Evolutionary conservation across 1,140 invertebrate genomes (phyloP).

Genomic region (Pentalonia nigronervosa): DNA sequence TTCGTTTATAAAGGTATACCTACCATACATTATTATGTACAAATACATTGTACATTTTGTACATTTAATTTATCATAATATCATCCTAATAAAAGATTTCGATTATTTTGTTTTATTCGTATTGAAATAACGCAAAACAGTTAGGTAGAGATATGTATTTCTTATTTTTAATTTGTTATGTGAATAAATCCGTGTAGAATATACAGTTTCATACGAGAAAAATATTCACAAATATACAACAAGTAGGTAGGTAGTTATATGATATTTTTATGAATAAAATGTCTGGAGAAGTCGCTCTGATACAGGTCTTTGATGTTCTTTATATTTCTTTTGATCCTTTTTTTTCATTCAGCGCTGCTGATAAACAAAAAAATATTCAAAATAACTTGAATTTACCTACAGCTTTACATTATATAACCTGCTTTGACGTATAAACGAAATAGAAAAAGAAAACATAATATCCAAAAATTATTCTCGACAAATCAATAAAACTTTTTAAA

Average conservation of each 20-base stretch:
- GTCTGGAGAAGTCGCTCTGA: not conserved
- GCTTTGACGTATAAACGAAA: not conserved
- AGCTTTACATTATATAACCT: not conserved
- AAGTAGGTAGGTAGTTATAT: not conserved
- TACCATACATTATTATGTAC: too few relatives aligned
- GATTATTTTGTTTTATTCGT: not conserved
- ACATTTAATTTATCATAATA: too few relatives aligned
- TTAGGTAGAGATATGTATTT: not conserved
- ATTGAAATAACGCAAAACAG: not conserved
- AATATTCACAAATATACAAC: not conserved
- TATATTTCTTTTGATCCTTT: not conserved
- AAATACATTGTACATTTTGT: too few relatives aligned
- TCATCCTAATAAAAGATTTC: not conserved
- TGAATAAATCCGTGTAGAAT: not conserved
- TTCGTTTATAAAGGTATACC: too few relatives aligned
- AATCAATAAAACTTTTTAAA: not conserved
- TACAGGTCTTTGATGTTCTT: not conserved
- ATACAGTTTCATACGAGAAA: not conserved
- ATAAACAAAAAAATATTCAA: not conserved
- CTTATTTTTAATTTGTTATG: not conserved
- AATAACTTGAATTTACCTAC: not conserved
- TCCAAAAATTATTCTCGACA: not conserved
- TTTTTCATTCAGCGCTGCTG: not conserved
- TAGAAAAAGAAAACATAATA: not conserved
- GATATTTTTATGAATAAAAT: not conserved